Percentiles rank a stretch among this genome's conserved stretches.
phyloP scores from a whole-genome alignment of 2,797 vertebrate species.

The Todus mexicanus region DNA sequence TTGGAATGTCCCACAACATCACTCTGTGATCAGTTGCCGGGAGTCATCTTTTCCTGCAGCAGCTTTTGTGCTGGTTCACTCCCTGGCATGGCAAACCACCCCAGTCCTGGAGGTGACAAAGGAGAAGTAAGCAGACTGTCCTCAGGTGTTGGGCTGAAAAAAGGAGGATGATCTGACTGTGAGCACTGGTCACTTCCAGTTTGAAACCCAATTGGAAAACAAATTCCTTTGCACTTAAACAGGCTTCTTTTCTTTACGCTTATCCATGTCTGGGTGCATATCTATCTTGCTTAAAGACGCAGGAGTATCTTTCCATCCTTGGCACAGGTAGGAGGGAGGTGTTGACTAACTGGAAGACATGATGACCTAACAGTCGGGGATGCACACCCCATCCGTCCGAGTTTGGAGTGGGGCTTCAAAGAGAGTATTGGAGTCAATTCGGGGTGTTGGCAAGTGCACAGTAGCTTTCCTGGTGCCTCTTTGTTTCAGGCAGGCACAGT shows the following conservation, averaged over 20 bases:
- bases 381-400: neutral
- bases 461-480: slow-evolving; percentile 5
- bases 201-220: neutral
- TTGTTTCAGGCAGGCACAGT: neutral
- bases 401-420: neutral
- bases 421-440: neutral
- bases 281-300: neutral
- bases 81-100: neutral
- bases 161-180: neutral
- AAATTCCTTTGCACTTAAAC: neutral
- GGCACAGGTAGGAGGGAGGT: neutral
- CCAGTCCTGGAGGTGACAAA: slow-evolving; percentile 8
- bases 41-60: neutral
- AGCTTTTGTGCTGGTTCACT: neutral
- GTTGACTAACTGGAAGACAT: neutral
- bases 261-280: neutral
- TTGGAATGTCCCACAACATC: neutral
- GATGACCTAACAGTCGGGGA: neutral
- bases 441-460: neutral
- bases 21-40: neutral
- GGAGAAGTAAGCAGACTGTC: slow-evolving; percentile 7
- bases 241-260: neutral
- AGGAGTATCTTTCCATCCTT: neutral
- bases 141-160: neutral
- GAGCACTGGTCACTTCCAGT: neutral